These are phyloP conservation scores for Molossus molossus DNA, from an alignment of 2,797 vertebrate genomes.

Conservation along the genomic window DNA sequence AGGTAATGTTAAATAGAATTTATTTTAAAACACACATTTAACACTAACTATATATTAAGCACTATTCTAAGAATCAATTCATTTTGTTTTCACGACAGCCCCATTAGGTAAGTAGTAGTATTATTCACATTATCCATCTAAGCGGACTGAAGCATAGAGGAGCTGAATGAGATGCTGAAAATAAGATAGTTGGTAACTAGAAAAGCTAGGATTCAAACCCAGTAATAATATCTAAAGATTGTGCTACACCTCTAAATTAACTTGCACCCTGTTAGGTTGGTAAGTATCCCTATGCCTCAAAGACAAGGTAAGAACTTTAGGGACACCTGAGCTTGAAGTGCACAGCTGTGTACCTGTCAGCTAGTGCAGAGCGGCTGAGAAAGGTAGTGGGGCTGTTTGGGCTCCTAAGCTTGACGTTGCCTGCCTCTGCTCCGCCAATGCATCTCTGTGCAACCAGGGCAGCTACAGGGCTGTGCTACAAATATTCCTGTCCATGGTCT, in stretches of 20 bases:
- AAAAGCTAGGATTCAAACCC: background rate
- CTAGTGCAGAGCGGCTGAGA: background rate
- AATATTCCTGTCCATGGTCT: background rate
- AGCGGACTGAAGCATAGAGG: background rate
- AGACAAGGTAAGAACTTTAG: background rate
- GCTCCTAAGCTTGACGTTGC: background rate
- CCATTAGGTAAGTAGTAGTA: background rate
- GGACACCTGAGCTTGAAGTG: background rate
- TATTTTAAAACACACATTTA: conserved; percentile 50
- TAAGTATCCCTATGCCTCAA: background rate
- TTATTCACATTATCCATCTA: conserved; percentile 38
- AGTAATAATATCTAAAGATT: conserved; percentile 4
- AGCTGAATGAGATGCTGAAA: background rate
- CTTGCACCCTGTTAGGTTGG: background rate
- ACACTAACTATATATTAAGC: background rate
- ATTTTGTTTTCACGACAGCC: conserved; percentile 16
- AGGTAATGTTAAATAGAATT: conserved; percentile 7
- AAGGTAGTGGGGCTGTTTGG: background rate
- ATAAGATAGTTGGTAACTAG: background rate
- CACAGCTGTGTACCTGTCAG: background rate
- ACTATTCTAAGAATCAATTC: conserved; percentile 21
- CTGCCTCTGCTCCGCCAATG: background rate
- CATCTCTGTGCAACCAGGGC: background rate
- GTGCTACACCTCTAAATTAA: conserved; percentile 16
- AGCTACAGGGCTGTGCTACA: background rate